These are phyloP conservation scores for Sternarchorhynchus goeldii DNA, from an alignment of 2,797 vertebrate species.

Conservation along the genomic window DNA sequence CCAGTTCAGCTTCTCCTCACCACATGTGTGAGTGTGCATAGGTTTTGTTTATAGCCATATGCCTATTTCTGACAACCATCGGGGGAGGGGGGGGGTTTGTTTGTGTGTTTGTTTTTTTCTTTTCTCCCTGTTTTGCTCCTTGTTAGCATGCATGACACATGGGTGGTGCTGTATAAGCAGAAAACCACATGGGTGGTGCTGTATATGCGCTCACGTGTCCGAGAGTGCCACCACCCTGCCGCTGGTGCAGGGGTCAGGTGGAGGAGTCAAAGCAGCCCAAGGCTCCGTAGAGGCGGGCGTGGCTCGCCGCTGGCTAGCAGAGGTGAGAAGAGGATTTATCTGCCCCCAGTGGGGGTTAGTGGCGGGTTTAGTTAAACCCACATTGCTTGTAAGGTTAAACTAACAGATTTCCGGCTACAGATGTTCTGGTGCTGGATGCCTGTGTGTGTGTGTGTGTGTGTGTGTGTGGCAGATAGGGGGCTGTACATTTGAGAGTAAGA, in stretches of 20 bases:
- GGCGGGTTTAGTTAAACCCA: constrained; percentile 64
- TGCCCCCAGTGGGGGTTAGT: constrained; percentile 61
- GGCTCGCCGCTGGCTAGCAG: constrained; percentile 48
- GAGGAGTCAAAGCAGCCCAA: constrained; percentile 37
- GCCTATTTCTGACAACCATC: background rate
- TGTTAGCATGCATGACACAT: constrained; percentile 26
- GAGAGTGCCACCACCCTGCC: constrained; percentile 27
- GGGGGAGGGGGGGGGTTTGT: too few species aligned
- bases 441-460: background rate
- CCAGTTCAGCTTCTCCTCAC: constrained; percentile 7
- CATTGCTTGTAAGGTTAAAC: constrained; percentile 67
- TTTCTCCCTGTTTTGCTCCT: background rate
- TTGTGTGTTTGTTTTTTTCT: too few species aligned
- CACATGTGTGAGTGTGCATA: background rate
- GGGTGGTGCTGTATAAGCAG: background rate
- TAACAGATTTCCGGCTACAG: constrained; percentile 65
- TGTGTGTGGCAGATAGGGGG: too few species aligned
- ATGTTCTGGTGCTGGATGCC: constrained; percentile 51
- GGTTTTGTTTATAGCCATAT: constrained; percentile 27
- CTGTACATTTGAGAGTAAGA: too few species aligned
- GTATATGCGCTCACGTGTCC: too few species aligned
- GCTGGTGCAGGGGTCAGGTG: constrained; percentile 47
- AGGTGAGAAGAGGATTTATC: constrained; percentile 66
- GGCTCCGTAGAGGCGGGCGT: constrained; percentile 38
- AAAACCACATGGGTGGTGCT: too few species aligned